Base-by-base conservation (phyloP, 2,113 vertebrate species). In the Phrynosoma platyrhinos region DNA sequence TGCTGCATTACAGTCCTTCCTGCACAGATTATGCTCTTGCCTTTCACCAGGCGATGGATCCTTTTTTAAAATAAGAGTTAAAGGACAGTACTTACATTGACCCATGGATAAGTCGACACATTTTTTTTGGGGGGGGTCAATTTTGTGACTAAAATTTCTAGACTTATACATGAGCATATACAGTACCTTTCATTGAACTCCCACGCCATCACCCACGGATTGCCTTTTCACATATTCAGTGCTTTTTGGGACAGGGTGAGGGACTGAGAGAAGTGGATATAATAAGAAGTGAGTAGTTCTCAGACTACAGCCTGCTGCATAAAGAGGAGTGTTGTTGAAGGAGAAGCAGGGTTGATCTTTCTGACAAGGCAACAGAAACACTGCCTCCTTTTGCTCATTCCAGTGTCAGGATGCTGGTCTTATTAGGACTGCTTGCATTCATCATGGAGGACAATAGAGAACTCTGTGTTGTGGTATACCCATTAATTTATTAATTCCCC, bases 361-460 rank as follows among this genome's bases (percentile, higher is more conserved):
- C 71, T 86, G 84, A 25, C 20, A 77, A n/a, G 27, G 62, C 27
- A 42, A 42, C 23, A 10, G n/a, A 69, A 58, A 18, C 7, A 2
- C 4, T 12, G 68, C 72, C 81, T 27, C n/a, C 20, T 53, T 53
- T 40, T 66, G 42, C n/a, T 12, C n/a, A 64, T 53, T 52, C 83
- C n/a, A 10, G 25, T 2, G 68, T 42, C 5, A 64, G 9, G 1
- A 2, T 13, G 25, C 52, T 58, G 64, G 21, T 74, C 62, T 40
- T 12, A 1, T 42, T 72, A 12, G 77, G 30, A 16, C 42, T 55
- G 40, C 40, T 47, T 64, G 40, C 77, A 52, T 85, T 89, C 83
- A n/a, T 27, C 23, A 5, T 36, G 25, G n/a, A 75, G 58, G 83
- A 89, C 88, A 89, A 89, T 86, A n/a, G 62, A 21, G 42, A 58